Base-by-base conservation (phyloP, 2,888 invertebrate species). In the Cinara cedri region DNA sequence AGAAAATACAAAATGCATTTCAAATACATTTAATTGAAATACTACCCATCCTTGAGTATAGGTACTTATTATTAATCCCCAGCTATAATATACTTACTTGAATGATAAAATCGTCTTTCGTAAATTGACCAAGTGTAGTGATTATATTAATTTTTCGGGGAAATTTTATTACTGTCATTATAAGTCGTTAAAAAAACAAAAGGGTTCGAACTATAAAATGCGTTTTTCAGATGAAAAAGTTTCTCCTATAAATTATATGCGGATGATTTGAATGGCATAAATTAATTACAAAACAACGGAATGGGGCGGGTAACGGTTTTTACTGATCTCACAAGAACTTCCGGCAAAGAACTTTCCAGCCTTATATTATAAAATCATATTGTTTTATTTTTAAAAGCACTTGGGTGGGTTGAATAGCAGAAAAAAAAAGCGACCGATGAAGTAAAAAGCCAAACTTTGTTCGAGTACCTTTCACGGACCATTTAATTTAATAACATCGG, bases 401-500 rank as follows among this genome's bases (percentile, higher is more conserved):
- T 75, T 65, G 63, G 42, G 62, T 49, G 60, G 72, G 74, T 65
- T 54, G 63, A 54, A 75, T 54, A 24, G 74, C 21, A 42, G 49
- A 60, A 70, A 68, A 44, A 72, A 72, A 63, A 74, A 54, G 13
- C 63, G n/a, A 75, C 63, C 74, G 44, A 65, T 44, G 74, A 65
- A 65, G 74, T 54, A 75, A 72, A 75, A 75, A 74, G 21, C 21
- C 54, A 54, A 75, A 75, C 63, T 75, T 75, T 75, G 34, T 75
- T 75, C 63, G 54, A 75, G 74, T 75, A 75, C 74, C 74, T 75
- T 74, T 75, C 74, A 75, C 63, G 74, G 74, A 65, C 74, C 74
- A 75, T 75, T 75, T 75, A 75, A 75, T 75, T 75, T 75, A 65
- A 75, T 75, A 75, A 75, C 74, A 75, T 75, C 74, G 65, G 65